Evolutionary conservation across 2,113 vertebrate genomes (phyloP), one percentile per base, ranked within the genome.

Genomic region (Theristicus caerulescens): DNA sequence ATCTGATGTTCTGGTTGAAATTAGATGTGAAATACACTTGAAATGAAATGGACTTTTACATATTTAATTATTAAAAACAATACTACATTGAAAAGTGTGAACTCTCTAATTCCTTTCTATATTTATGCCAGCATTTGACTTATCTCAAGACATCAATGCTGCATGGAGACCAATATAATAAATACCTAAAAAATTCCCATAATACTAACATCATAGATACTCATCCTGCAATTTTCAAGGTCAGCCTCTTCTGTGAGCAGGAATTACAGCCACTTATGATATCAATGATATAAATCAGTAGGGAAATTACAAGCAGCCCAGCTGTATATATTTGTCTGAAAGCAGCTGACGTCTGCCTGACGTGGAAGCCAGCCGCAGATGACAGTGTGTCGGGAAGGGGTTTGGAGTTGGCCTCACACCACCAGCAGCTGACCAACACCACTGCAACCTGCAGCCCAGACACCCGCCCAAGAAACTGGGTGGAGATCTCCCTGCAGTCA

Each of bases 291-390:
- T 2, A 55, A 64, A 69, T 29, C 76, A 36, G n/a, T 2, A 25
- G 25, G 10, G 13, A 4, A 36, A 16, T 14, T 34, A 47, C 2
- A 5, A 82, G 74, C 71, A 42, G 52, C 61, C 21, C 57, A 71
- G 70, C 17, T 3, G 0, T 3, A 15, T 3, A 5, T 4, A 29
- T 22, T 11, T 51, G 25, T 9, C n/a, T 9, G 40, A 47, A 47
- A 70, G 31, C 16, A 25, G 69, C 31, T 36, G 49, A 14, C 3
- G 10, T 32, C 17, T 1, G 10, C 61, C 22, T 7, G 42, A 49
- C 0, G 0, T 6, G 3, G 7, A 77, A 57, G 40, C 1, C 36
- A 44, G 44, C 6, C 3, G 1, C 9, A 47, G 47, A 5, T 8
- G 18, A 34, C 52, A 66, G 29, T 21, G 24, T 3, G 38, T 4